Evolutionary conservation across 2,888 invertebrate genomes (phyloP), one percentile per base, ranked within the genome.

Genomic region (Aleiodes testaceus): DNA sequence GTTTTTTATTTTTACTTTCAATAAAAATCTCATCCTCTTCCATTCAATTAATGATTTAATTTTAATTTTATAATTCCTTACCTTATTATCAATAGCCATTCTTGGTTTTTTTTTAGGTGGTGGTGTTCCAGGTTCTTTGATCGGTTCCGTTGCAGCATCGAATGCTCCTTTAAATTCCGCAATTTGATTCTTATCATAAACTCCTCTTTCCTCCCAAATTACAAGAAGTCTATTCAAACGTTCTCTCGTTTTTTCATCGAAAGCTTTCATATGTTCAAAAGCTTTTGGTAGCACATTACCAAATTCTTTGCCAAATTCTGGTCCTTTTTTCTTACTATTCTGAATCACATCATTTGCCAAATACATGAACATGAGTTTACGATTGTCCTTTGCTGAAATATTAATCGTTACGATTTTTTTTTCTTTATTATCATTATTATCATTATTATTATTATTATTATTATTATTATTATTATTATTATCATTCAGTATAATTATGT

Each of bases 331-430:
- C 87, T 96, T 95, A 85, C 98, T 97, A 84, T 99, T 99, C 87
- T 99, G 99, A 81, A 99, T 97, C 36, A 99, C 98, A 90, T 99
- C 99, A 90, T 99, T 99, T 42, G 99, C 98, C 80, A 99, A 90
- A 88, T 99, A 99, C 93, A 99, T 95, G 82, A 97, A 96, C 14
- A 97, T 97, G 69, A 99, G 89, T 84, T 97, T 97, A 80, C 94
- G 93, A 77, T 90, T 91, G 80, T 95, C 94, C 87, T 95, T 93
- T 2, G 93, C 97, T 97, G 89, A 67, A 90, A 90, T 71, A 72
- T 68, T 55, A 49, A 67, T n/a, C 16, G 30, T 18, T n/a, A 20
- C 11, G 12, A 36, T 9, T 14, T 42, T 64, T 1, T 6, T 16
- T 45, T 18, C 2, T 2, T 16, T 14, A 44, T 49, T 49, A 12